phyloP scores from a whole-genome alignment of 2,113 vertebrate genomes.

The Rhagologus leucostigma region DNA sequence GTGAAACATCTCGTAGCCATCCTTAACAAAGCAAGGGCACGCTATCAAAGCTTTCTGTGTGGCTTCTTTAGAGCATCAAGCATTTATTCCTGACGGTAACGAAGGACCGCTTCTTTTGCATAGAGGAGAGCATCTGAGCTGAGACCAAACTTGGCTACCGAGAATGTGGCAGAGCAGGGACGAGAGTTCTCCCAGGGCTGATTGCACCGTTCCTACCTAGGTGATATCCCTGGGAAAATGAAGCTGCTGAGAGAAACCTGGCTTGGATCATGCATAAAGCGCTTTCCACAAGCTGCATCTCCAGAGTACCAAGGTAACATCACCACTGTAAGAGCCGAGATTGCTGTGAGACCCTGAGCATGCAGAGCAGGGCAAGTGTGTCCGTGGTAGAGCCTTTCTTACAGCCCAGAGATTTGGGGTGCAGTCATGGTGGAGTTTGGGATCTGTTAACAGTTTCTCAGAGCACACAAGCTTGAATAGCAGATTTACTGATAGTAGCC shows the following conservation, averaged over 20 bases:
- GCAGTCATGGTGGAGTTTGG: not conserved
- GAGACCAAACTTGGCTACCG: not conserved
- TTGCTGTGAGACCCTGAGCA: not conserved
- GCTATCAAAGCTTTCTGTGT: not conserved
- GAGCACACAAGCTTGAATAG: not conserved
- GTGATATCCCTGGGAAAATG: not conserved
- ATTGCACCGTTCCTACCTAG: not conserved
- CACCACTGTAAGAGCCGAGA: not conserved
- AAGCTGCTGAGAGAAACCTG: not conserved
- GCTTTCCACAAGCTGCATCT: not conserved
- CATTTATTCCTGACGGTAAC: not conserved
- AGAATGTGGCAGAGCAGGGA: not conserved
- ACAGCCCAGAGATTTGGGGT: not conserved
- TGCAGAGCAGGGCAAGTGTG: not conserved
- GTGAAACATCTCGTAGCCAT: not conserved
- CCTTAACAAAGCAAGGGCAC: not conserved
- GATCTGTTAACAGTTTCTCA: not conserved
- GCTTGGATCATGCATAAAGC: not conserved
- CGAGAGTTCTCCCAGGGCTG: not conserved
- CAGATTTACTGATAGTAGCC: not conserved
- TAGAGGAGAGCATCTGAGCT: not conserved
- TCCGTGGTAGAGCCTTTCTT: not conserved
- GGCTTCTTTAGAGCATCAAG: not conserved
- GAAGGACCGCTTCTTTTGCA: not conserved
- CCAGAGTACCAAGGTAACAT: not conserved